phyloP scores from a whole-genome alignment of 2,888 invertebrate genomes.

The Lepidocyrtinus sp. region DNA sequence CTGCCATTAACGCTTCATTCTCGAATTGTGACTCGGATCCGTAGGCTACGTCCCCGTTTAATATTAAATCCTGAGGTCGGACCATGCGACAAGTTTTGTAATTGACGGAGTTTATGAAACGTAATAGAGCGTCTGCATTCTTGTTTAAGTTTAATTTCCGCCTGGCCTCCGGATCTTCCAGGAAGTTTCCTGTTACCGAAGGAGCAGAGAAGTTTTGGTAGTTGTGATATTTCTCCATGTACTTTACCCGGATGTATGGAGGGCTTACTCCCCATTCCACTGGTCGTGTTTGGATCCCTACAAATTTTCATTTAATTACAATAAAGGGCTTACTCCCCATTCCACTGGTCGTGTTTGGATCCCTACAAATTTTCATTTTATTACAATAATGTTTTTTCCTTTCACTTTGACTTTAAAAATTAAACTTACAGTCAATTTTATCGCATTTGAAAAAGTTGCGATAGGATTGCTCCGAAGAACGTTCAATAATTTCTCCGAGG shows the following conservation, averaged over 20 bases:
- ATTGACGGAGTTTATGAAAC: conserved; percentile 83
- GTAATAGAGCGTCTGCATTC: conserved; percentile 81
- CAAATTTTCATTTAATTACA: no score
- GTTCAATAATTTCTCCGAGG: conserved; percentile 93
- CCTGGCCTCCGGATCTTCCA: conserved; percentile 46
- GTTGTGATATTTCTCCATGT: conserved; percentile 82
- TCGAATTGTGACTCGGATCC: conserved; percentile 92
- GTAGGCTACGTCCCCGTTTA: conserved; percentile 90
- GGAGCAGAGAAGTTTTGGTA: conserved; percentile 78
- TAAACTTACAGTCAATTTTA: conserved; percentile 87
- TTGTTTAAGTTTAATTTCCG: conserved; percentile 75
- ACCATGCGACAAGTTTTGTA: conserved; percentile 78
- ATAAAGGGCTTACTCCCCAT: conserved; percentile 83
- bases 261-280: conserved; percentile 86
- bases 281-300: conserved; percentile 89
- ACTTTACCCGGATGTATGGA: conserved; percentile 81
- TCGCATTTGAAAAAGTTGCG: conserved; percentile 89
- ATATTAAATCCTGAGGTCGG: conserved; percentile 81
- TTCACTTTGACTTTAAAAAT: not conserved
- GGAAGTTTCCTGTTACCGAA: conserved; percentile 14
- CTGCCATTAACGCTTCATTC: conserved; percentile 96
- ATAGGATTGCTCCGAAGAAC: conserved; percentile 93
- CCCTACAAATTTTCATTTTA: no score
- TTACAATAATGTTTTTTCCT: conserved; percentile 71
- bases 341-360: conserved; percentile 87